Percentiles rank a stretch among this genome's conserved stretches.
Evolutionary conservation across 2,888 invertebrate species (phyloP).

Genomic region (Entomobrya multifasciata): DNA sequence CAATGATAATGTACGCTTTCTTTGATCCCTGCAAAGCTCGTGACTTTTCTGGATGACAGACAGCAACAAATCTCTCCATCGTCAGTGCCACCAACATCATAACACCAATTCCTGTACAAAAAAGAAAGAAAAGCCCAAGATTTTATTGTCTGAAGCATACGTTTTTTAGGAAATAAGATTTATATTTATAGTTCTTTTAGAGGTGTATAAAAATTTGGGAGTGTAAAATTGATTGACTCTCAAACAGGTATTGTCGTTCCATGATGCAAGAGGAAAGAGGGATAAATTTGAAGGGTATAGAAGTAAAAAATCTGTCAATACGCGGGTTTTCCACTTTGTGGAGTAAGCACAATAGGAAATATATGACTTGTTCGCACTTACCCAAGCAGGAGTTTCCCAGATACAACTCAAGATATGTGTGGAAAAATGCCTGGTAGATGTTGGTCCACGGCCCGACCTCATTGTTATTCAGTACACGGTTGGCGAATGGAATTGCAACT

Average conservation of each 20-base stretch:
- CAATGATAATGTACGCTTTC: constrained; percentile 84
- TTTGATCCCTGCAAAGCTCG: constrained; percentile 85
- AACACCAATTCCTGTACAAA: constrained; percentile 86
- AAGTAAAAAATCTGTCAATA: neutral
- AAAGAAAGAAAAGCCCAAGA: neutral
- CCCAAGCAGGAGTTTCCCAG: constrained; percentile 88
- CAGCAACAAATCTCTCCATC: constrained; percentile 87
- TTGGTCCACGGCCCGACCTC: constrained; percentile 86
- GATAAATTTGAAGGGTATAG: neutral
- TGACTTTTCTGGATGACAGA: constrained; percentile 87
- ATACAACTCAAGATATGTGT: constrained; percentile 86
- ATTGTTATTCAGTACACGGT: constrained; percentile 86
- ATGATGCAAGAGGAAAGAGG: no score
- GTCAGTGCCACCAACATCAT: constrained; percentile 89
- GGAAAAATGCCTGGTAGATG: constrained; percentile 84
- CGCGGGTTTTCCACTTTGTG: no score
- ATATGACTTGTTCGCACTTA: constrained; percentile 80
- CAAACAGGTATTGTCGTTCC: neutral
- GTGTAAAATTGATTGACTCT: neutral
- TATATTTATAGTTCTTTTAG: no score
- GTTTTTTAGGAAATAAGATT: no score
- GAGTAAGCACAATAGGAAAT: neutral
- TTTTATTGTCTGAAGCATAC: neutral
- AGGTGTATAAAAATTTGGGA: neutral
- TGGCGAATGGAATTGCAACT: constrained; percentile 87